These are phyloP conservation scores for Ethmia dodecea DNA, from an alignment of 2,888 invertebrate genomes.

Conservation along the genomic window DNA sequence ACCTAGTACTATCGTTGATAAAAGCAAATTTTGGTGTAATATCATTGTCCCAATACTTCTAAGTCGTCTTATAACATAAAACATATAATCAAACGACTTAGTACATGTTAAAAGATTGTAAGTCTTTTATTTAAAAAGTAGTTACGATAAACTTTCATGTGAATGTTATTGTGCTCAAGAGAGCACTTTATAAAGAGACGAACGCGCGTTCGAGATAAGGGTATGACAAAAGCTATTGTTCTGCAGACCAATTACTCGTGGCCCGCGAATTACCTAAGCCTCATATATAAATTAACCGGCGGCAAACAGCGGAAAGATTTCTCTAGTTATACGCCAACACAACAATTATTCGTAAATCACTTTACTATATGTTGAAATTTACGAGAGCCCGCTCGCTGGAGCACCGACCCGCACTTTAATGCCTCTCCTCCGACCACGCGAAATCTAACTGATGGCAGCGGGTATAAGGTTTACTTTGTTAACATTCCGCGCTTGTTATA, in stretches of 20 bases:
- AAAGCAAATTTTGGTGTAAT: no score
- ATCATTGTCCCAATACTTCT: no score
- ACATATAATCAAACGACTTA: no score
- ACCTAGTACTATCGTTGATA: no score
- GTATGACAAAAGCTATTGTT: slow-evolving; percentile 77
- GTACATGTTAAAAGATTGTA: no score
- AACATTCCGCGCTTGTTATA: slow-evolving; percentile 31
- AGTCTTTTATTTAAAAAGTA: no score
- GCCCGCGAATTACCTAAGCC: slow-evolving; percentile 76
- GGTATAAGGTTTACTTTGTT: slow-evolving; percentile 57
- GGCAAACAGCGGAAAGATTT: slow-evolving; percentile 78
- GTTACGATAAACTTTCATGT: slow-evolving; percentile 44
- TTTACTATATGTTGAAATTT: slow-evolving; percentile 79
- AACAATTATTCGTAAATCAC: slow-evolving; percentile 79
- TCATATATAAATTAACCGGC: slow-evolving; percentile 76
- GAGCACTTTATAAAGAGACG: slow-evolving; percentile 59
- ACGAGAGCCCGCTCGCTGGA: slow-evolving; percentile 58
- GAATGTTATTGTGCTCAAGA: slow-evolving; percentile 57
- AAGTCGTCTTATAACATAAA: no score
- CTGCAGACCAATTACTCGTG: slow-evolving; percentile 73
- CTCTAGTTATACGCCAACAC: slow-evolving; percentile 77
- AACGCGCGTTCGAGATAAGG: slow-evolving; percentile 68
- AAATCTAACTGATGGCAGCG: slow-evolving; percentile 48
- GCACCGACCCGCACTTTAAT: slow-evolving; percentile 54
- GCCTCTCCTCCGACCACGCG: slow-evolving; percentile 30